Base-by-base conservation (phyloP, 2,113 vertebrate species). In the Triplophysa dalaica region DNA sequence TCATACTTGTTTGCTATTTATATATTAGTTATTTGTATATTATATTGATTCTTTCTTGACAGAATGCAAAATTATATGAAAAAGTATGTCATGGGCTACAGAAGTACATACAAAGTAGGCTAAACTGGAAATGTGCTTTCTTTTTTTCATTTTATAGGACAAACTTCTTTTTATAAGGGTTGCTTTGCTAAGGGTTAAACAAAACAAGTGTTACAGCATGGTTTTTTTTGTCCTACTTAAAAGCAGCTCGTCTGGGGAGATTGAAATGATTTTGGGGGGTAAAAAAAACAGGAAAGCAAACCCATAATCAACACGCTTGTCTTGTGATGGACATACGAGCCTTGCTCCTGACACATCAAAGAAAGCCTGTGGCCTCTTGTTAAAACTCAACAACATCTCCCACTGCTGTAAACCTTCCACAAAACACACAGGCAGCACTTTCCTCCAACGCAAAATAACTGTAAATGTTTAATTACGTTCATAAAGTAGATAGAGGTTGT, bases 381-480 rank as follows among this genome's bases (percentile, higher is more conserved):
- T 88, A 91, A 92, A 90, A 89, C 70, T 82, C 89, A 89, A 89
- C 86, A 84, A 89, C 89, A 89, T 90, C 84, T 88, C 87, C 88
- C 80, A 83, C 88, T 17, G 43, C 80, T 81, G 80, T 84, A 79
- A 75, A 82, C 70, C 83, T 65, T 87, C 81, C 82, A 82, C 80
- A 78, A 84, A 89, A 86, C 81, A 85, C 88, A 86, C 87, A 88
- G 86, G 88, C 88, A 88, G 89, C 88, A 89, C 87, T 91, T 92
- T 91, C 70, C 83, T 78, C 77, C 79, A 63, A 83, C 82, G 81
- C 86, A 84, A 84, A 88, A 89, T 79, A 87, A 89, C 72, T 85
- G 85, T 91, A 90, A 90, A 90, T 81, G 85, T 88, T 89, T 91
- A 92, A 93, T 92, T 92, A 90, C 82, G 86, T 87, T 87, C 89